phyloP scores from a whole-genome alignment of 2,888 invertebrate species.

The Teleiodes luculella region DNA sequence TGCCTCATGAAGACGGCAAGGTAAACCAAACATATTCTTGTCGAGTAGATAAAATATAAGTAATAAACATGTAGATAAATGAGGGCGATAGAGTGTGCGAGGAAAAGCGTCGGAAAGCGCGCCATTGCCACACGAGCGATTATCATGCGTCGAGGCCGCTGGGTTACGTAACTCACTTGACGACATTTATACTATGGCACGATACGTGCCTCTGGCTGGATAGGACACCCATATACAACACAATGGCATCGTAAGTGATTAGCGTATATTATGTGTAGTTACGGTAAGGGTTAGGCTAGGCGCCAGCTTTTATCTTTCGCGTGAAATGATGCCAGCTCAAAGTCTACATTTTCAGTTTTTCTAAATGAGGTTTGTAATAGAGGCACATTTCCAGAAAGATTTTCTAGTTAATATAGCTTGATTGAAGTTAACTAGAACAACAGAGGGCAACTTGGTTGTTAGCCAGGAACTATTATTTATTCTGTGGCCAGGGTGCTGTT shows the following conservation, averaged over 20 bases:
- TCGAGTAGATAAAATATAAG: not conserved
- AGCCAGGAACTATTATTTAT: too few species aligned
- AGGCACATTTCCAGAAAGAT: too few species aligned
- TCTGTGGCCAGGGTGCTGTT: conserved; percentile 9
- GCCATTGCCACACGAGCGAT: conserved; percentile 19
- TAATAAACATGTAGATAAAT: conserved; percentile 7
- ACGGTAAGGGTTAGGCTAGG: too few species aligned
- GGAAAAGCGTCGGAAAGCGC: conserved; percentile 21
- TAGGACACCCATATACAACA: not conserved
- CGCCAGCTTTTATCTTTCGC: too few species aligned
- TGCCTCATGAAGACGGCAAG: not conserved
- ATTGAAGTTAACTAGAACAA: not conserved
- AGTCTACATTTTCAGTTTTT: not conserved
- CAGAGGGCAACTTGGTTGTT: conserved; percentile 2
- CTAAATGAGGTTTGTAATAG: not conserved
- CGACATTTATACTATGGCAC: not conserved
- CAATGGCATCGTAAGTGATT: not conserved
- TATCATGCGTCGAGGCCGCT: conserved; percentile 18
- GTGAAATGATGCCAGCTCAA: not conserved
- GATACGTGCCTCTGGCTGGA: not conserved
- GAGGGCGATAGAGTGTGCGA: conserved; percentile 10
- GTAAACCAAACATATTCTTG: not conserved
- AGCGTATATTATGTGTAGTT: not conserved
- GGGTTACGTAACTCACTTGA: conserved; percentile 13
- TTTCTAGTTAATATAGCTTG: too few species aligned